Conservation (phyloP, 53 echinoderm and acorn worm species). For the Apostichopus leukothele region DNA sequence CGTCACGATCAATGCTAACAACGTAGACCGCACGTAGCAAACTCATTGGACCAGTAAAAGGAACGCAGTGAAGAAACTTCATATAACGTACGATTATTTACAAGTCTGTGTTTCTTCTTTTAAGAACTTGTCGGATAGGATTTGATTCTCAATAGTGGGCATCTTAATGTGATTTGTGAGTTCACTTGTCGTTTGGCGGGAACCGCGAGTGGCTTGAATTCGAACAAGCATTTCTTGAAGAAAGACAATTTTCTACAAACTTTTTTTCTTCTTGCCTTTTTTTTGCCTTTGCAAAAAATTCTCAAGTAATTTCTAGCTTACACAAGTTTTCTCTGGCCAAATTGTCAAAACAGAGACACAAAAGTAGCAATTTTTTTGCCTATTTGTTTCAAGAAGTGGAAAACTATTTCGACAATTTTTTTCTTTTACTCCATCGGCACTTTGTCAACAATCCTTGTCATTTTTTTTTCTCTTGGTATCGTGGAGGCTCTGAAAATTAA, state of each 20-base stretch:
- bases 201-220: slow-evolving; percentile 46
- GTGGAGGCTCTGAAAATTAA: slow-evolving; percentile 39
- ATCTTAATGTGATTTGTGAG: slow-evolving; percentile 46
- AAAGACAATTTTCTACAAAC: neutral
- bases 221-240: neutral
- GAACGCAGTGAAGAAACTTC: slow-evolving; percentile 34
- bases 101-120: slow-evolving; percentile 34
- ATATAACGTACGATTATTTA: slow-evolving; percentile 49
- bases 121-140: slow-evolving; percentile 45
- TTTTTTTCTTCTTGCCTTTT: neutral
- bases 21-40: slow-evolving; percentile 31
- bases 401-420: neutral
- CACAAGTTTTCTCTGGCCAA: too few species aligned
- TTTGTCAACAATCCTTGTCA: neutral
- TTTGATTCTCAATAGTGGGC: slow-evolving; percentile 50
- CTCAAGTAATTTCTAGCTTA: too few species aligned
- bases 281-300: neutral
- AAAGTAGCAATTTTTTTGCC: neutral
- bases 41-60: slow-evolving; percentile 48
- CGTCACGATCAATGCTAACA: slow-evolving; percentile 42
- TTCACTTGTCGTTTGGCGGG: slow-evolving; percentile 50
- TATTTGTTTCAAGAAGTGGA: neutral
- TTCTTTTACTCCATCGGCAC: neutral
- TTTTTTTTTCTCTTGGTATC: neutral
- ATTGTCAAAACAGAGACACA: too few species aligned